phyloP scores from a whole-genome alignment of 2,888 invertebrate genomes.

The Dyspetes luteomarginatus region DNA sequence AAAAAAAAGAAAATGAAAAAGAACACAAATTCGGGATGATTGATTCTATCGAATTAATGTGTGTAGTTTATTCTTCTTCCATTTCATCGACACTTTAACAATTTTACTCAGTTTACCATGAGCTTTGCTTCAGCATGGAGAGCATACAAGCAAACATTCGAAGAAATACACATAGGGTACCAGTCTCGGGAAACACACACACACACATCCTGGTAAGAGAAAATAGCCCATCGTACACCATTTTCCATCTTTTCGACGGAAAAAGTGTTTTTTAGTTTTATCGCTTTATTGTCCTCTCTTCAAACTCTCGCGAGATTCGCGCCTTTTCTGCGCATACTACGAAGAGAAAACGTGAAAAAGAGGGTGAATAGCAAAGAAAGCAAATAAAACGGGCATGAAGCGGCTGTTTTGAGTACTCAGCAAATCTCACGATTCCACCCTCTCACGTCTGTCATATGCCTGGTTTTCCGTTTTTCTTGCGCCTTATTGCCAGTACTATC shows the following conservation, averaged over 20 bases:
- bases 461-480: constrained; percentile 7
- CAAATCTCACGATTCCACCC: constrained; percentile 43
- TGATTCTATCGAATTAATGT: background rate
- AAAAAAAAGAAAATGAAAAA: background rate
- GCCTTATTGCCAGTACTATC: background rate
- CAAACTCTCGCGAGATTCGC: constrained; percentile 19
- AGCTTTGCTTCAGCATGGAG: background rate
- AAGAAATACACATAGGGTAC: background rate
- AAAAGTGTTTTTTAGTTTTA: background rate
- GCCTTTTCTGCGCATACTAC: background rate
- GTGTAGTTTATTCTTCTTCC: background rate
- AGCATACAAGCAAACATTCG: no score
- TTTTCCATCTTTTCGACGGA: constrained; percentile 21
- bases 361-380: background rate
- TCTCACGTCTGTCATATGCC: background rate
- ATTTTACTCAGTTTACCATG: background rate
- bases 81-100: background rate
- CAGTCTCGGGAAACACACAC: background rate
- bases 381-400: constrained; percentile 25
- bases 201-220: background rate
- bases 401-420: constrained; percentile 19
- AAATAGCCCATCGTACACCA: constrained; percentile 6
- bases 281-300: constrained; percentile 24
- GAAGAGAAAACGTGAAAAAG: background rate
- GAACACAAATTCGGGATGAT: background rate